phyloP scores from a whole-genome alignment of 2,113 vertebrate genomes.

The Ginglymostoma cirratum region DNA sequence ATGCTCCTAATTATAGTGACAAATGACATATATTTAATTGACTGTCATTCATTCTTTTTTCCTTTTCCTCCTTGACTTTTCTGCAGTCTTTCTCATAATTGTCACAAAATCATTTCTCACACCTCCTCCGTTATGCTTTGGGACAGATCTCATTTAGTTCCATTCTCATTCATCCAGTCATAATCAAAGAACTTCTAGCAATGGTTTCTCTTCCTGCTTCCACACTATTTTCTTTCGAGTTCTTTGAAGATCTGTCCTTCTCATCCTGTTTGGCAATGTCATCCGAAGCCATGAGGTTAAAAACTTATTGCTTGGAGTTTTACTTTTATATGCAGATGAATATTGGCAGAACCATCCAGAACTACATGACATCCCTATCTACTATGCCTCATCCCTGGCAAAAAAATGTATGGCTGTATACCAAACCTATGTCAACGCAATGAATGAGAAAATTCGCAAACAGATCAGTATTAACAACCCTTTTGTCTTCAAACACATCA shows the following conservation, averaged over 20 bases:
- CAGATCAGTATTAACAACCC: slow-evolving; percentile 98
- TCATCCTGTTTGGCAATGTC: too few relatives aligned
- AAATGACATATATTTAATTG: background rate
- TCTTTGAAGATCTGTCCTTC: background rate
- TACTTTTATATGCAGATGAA: slow-evolving; percentile 64
- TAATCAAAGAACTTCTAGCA: background rate
- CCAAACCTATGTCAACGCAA: slow-evolving; percentile 93
- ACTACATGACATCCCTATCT: slow-evolving; percentile 95
- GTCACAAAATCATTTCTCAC: background rate
- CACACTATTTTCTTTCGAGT: background rate
- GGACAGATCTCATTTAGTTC: background rate
- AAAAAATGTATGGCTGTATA: slow-evolving; percentile 99
- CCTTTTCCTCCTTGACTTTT: background rate
- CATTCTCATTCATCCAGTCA: background rate
- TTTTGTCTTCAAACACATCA: slow-evolving; percentile 98
- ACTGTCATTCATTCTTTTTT: background rate
- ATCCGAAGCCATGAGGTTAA: background rate
- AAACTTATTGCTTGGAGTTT: background rate
- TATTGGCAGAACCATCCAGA: slow-evolving; percentile 99
- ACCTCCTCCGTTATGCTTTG: background rate
- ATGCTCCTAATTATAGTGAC: background rate
- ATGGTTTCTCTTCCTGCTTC: background rate
- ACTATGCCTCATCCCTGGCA: slow-evolving; percentile 92
- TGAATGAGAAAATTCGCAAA: slow-evolving; percentile 99
- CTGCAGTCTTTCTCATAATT: background rate